Percentiles rank a stretch among this genome's conserved stretches.
These are phyloP conservation scores for Scolopax rusticola DNA, from an alignment of 2,797 vertebrate genomes.

Conservation along the genomic window DNA sequence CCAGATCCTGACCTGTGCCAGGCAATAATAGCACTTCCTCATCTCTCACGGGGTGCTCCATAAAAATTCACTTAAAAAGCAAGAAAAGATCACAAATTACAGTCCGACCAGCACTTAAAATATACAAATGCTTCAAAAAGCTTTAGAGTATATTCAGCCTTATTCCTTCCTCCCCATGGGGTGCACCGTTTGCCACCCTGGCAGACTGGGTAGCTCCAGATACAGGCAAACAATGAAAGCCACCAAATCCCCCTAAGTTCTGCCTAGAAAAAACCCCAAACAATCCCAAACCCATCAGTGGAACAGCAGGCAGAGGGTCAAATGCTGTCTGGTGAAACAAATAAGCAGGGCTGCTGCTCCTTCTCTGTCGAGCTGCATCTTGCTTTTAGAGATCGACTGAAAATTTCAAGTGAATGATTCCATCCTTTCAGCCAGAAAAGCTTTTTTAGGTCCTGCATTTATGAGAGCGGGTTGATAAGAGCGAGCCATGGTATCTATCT, in stretches of 20 bases:
- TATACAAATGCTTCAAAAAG: not conserved
- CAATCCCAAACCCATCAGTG: not conserved
- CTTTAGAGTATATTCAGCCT: not conserved
- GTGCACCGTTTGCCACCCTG: not conserved
- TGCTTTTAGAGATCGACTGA: not conserved
- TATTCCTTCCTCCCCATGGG: not conserved
- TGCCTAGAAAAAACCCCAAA: not conserved
- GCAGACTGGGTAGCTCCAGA: not conserved
- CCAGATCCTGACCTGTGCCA: not conserved
- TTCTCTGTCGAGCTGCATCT: not conserved
- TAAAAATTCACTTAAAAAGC: not conserved
- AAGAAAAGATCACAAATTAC: not conserved
- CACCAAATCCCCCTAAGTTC: not conserved
- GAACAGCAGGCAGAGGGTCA: not conserved
- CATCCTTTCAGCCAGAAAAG: not conserved
- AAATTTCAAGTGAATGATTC: not conserved
- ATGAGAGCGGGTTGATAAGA: not conserved
- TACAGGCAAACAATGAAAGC: not conserved
- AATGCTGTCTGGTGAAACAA: not conserved
- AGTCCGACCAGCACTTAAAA: not conserved
- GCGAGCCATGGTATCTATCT: not conserved
- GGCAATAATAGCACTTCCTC: not conserved
- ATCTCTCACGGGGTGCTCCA: not conserved
- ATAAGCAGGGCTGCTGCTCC: not conserved
- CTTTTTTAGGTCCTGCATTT: not conserved